A percentile compares a stretch with the other conserved stretches of the same genome.
These are phyloP conservation scores for Eudyptes chrysolophus DNA, from an alignment of 2,113 vertebrate genomes.

Conservation along the genomic window DNA sequence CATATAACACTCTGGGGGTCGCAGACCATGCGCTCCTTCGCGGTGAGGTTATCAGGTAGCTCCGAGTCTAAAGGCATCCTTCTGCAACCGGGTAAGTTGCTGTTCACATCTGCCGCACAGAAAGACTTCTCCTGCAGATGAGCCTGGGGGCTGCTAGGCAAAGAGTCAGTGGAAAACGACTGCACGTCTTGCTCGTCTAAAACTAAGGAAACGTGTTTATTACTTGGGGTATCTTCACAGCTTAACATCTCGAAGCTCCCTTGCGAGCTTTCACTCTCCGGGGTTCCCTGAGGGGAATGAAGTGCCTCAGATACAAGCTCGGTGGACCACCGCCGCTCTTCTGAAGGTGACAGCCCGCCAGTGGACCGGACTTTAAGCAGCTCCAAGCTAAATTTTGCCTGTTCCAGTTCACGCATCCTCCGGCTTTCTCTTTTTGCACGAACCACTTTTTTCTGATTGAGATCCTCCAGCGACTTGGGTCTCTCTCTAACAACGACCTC, in stretches of 20 bases:
- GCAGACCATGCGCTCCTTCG: not conserved
- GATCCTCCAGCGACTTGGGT: constrained; percentile 83
- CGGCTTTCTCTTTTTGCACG: constrained; percentile 94
- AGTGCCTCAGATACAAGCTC: constrained; percentile 81
- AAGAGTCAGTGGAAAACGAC: not conserved
- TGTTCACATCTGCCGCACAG: constrained; percentile 36
- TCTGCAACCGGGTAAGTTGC: not conserved
- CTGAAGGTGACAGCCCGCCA: constrained; percentile 83
- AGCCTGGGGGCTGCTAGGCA: constrained; percentile 45
- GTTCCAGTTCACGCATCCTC: constrained; percentile 94
- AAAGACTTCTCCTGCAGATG: constrained; percentile 49
- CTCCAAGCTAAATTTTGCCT: constrained; percentile 95
- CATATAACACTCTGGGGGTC: constrained; percentile 14
- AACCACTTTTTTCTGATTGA: constrained; percentile 85
- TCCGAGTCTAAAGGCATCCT: constrained; percentile 11
- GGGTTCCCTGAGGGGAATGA: constrained; percentile 85
- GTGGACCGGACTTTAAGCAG: constrained; percentile 92
- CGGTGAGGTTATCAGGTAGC: constrained; percentile 5
- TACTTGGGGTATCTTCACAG: constrained; percentile 79
- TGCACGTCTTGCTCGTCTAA: constrained; percentile 64
- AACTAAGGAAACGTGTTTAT: constrained; percentile 44
- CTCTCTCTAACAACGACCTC: constrained; percentile 82
- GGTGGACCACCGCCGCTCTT: constrained; percentile 85
- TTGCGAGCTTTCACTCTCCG: constrained; percentile 92
- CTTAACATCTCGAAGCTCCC: constrained; percentile 90